Evolutionary conservation across 92 coral and sea anemone species (phyloP).

Genomic region (Actinostola sp.): DNA sequence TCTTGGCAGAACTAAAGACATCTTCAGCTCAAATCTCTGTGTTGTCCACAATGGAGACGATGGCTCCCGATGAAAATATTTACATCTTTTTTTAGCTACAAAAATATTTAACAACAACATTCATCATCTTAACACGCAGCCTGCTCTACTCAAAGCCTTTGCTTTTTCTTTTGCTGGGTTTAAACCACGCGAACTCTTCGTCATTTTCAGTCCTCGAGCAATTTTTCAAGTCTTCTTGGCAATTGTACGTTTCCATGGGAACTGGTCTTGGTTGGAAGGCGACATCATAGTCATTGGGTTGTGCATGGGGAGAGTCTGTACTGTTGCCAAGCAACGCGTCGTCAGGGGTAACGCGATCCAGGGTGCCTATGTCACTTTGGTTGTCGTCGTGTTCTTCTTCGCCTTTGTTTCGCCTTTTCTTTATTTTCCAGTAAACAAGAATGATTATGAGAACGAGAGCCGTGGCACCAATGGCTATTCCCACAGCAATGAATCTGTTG

Average conservation of each 20-base stretch:
- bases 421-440: constrained; percentile 42
- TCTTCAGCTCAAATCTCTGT: no score
- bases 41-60: no score
- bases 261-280: constrained; percentile 16
- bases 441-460: constrained; percentile 21
- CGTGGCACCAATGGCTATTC: constrained; percentile 42
- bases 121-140: background rate
- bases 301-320: constrained; percentile 20
- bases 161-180: constrained; percentile 42
- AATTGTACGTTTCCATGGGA: constrained; percentile 15
- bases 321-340: constrained; percentile 40
- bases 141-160: constrained; percentile 34
- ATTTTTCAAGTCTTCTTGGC: constrained; percentile 14
- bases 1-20: no score
- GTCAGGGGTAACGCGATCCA: constrained; percentile 24
- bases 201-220: background rate
- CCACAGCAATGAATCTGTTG: constrained; percentile 43
- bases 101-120: background rate
- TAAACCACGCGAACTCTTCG: constrained; percentile 44
- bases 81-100: background rate
- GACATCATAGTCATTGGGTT: constrained; percentile 24
- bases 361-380: constrained; percentile 13
- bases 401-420: constrained; percentile 46
- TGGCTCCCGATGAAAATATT: background rate
- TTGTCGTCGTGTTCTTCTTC: constrained; percentile 27